phyloP scores from a whole-genome alignment of 2,797 vertebrate genomes.

The Chloroceryle inda region DNA sequence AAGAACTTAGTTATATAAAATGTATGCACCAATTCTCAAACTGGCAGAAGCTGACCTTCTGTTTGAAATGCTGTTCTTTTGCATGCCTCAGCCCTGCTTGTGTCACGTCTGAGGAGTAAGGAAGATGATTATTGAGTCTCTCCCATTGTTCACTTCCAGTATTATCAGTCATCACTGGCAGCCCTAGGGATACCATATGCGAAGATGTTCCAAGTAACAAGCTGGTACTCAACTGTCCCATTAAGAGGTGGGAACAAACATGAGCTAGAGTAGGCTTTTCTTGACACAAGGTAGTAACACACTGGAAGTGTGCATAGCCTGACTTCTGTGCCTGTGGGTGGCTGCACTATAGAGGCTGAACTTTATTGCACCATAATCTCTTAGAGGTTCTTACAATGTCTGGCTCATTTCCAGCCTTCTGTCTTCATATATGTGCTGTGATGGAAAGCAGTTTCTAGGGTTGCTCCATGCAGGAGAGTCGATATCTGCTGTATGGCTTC shows the following conservation, averaged over 20 bases:
- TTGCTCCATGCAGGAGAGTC: neutral
- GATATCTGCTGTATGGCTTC: neutral
- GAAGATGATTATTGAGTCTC: neutral
- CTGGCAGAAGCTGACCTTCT: slow-evolving; percentile 11
- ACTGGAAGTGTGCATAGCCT: neutral
- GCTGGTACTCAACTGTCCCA: neutral
- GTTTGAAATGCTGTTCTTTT: slow-evolving; percentile 38
- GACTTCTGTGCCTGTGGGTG: slow-evolving; percentile 13
- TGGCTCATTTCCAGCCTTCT: slow-evolving; percentile 39
- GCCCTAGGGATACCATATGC: neutral
- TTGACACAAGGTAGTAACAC: neutral
- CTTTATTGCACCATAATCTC: neutral
- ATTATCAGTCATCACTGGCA: slow-evolving; percentile 35
- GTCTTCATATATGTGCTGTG: neutral
- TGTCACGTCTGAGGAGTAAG: slow-evolving; percentile 4
- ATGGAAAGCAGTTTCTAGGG: neutral
- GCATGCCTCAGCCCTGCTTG: neutral
- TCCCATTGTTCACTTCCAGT: slow-evolving; percentile 48
- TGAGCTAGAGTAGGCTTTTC: neutral
- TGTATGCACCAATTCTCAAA: neutral
- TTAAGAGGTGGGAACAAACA: slow-evolving; percentile 14
- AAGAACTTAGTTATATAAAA: neutral
- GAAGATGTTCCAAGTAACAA: neutral
- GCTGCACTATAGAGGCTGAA: slow-evolving; percentile 8
- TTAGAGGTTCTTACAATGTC: neutral